These are phyloP conservation scores for Rosalia funebris DNA, from an alignment of 2,888 invertebrate species.

Conservation along the genomic window DNA sequence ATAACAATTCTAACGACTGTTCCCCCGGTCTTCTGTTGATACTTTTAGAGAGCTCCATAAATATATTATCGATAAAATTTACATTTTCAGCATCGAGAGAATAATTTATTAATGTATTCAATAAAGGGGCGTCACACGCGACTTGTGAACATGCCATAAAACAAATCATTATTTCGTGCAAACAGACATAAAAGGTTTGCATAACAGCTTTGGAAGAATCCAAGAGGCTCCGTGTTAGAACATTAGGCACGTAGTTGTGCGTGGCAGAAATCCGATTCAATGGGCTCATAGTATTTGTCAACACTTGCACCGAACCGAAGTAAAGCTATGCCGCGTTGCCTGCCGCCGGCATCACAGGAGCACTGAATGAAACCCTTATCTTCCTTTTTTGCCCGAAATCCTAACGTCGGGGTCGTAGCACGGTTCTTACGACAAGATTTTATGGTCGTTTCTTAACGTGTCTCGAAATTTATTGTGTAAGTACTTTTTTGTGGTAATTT, in stretches of 20 bases:
- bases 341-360: slow-evolving; percentile 33
- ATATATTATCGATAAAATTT: background rate
- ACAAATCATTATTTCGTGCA: slow-evolving; percentile 20
- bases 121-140: slow-evolving; percentile 1
- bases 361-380: slow-evolving; percentile 52
- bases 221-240: slow-evolving; percentile 28
- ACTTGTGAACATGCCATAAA: slow-evolving; percentile 10
- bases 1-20: too few species aligned
- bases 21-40: too few species aligned
- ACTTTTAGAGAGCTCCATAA: too few species aligned
- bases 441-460: too few species aligned
- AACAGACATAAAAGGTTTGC: slow-evolving; percentile 26
- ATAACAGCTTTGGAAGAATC: slow-evolving; percentile 26
- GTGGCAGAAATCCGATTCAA: slow-evolving; percentile 38
- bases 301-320: slow-evolving; percentile 42
- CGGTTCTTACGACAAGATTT: slow-evolving; percentile 12
- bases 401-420: slow-evolving; percentile 19
- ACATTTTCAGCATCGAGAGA: background rate
- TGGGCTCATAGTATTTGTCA: slow-evolving; percentile 47
- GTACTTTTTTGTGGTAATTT: too few species aligned
- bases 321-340: slow-evolving; percentile 28
- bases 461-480: too few species aligned
- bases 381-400: slow-evolving; percentile 46
- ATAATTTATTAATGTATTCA: slow-evolving; percentile 11
- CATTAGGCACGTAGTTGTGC: slow-evolving; percentile 44